Evolutionary conservation across 1,140 invertebrate species (phyloP), one percentile per base, ranked within the genome.

Genomic region (Diachasmimorpha longicaudata): DNA sequence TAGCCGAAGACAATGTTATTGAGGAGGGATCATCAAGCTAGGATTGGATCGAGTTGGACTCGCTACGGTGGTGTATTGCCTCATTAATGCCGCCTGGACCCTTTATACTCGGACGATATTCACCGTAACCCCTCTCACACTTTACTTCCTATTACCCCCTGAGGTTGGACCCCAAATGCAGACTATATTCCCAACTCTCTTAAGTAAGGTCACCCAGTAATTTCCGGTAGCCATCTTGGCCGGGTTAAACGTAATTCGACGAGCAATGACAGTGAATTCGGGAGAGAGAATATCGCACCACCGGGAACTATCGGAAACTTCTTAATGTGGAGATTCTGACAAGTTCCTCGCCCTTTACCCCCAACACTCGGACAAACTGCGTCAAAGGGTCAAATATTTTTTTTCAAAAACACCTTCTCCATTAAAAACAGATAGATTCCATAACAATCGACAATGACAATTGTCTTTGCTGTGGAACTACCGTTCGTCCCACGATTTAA

Each of bases 121-220:
- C 31, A 14, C n/a, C 31, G 4, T n/a, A 46, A 66, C 39, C 42
- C 44, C 31, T 73, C 37, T 37, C 58, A 14, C 25, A 73, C 46
- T 25, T 75, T 44, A 70, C 77, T 77, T 80, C 67, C 80, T 75
- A 83, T 82, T 78, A 82, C 81, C 66, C 25, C 19, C 66, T 39
- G 36, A 68, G 66, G 66, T 68, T n/a, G 25, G 16, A 37, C 36
- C 36, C 66, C 39, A 68, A 68, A 68, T 39, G 25, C 36, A 25
- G 36, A 68, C 25, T 68, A 71, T 69, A 66, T 76, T 79, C 77
- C 81, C 73, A 81, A 77, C 82, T 82, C 82, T 86, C 81, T 83
- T 85, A 86, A 86, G 83, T 86, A 87, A 87, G 85, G 85, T 87
- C 86, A 86, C 82, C 86, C 82, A 83, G 85, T 84, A 87, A 87